Evolutionary conservation across 1,140 invertebrate genomes (phyloP), one percentile per base, ranked within the genome.

Genomic region (Microplitis demolitor): DNA sequence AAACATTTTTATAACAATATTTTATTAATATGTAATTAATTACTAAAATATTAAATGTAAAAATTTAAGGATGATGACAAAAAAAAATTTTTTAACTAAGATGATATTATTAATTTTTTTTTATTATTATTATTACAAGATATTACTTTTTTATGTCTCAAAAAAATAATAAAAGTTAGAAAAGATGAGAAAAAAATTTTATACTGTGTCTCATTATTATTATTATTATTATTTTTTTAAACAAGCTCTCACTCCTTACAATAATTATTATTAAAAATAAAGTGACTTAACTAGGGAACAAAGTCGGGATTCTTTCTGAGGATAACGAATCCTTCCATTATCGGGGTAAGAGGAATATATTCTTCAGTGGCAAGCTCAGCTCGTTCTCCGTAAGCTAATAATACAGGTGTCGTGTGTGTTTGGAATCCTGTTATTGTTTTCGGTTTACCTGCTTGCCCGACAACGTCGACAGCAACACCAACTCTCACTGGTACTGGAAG

Each of bases 371-470:
- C 98, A 24, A 99, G 88, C 87, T 99, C 98, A 3, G 98, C 98
- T 76, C 98, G 89, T 88, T 99, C 98, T 6, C 98, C 98, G 84
- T 97, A 95, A 0, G 97, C 97, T 50, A 99, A 87, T 34, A 99
- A 87, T 9, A 99, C 98, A 1, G 98, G 98, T 6, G 98, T 99
- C 9, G 98, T 99, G 84, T 99, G 98, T 1, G 98, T 99, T 86
- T 99, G 98, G 81, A 99, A 99, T 31, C 98, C 98, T 24, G 98
- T 99, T 64, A 99, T 99, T 1, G 98, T 99, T 88, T 99, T 99
- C 0, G 98, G 98, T 81, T 98, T 99, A 45, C 98, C 98, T 5
- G 98, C 98, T 88, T 99, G 98, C 4, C 98, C 98, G 24, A 99
- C 98, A 4, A 99, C 97, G 90, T 99, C 98, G 1, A 99, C 97